Base-by-base conservation (phyloP, 2,797 vertebrate genomes). In the Onychomys leucogaster region DNA sequence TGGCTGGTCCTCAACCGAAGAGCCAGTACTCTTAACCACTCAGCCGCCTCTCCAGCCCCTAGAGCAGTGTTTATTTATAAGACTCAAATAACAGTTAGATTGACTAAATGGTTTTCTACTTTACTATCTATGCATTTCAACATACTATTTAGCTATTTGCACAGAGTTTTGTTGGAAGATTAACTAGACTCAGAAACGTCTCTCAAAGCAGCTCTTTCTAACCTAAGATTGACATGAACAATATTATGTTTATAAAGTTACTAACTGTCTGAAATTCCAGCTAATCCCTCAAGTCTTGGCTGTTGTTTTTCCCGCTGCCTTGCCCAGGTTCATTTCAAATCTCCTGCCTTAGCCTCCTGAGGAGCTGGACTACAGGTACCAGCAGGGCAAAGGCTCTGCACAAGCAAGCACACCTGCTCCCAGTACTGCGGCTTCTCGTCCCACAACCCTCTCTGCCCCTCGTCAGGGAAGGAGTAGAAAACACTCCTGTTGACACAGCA, bases 221-320 rank as follows among this genome's bases (percentile, higher is more conserved):
- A 59, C 43, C 57, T 57, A 61, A 69, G 2, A 37, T 0, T 73
- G 27, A 52, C 81, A 89, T 77, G 41, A 29, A 37, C 9, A 85
- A 11, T 82, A 52, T 82, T 34, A 34, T 49, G 46, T 67, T 8
- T 59, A 94, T 23, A 59, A 49, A 95, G 49, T 90, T 59, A 85
- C 27, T 90, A 52, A 85, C 27, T 84, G 37, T 90, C 55, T 94
- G 67, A 94, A 85, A 91, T 93, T 81, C 71, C 21, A 37, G 29
- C 61, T 52, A 67, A 65, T 73, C 32, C 59, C 92, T 49, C 9
- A 10, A 86, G 82, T 32, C 55, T 43, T 89, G 16, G 29, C 52
- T 52, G 52, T 52, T 52, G 49, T 52, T 52, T 12, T 14, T 52
- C 21, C 21, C 57, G 90, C 11, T 49, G 21, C 43, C 5, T 7